A percentile compares a stretch with the other conserved stretches of the same genome.
Evolutionary conservation across 2,888 invertebrate species (phyloP).

Genomic region (Cantharis rustica): DNA sequence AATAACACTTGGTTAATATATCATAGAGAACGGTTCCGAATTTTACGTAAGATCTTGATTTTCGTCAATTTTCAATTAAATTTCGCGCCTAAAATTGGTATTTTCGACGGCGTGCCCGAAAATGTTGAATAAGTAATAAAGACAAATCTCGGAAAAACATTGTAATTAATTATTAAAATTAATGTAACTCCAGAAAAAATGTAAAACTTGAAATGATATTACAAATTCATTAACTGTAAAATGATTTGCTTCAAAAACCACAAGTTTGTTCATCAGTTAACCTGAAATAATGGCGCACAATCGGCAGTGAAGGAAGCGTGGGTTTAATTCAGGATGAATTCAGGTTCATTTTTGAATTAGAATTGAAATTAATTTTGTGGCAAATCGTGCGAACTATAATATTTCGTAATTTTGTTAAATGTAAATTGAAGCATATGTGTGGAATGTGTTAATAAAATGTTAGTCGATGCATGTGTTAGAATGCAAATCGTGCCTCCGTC

Average conservation of each 20-base stretch:
- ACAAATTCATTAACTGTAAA: conserved; percentile 15
- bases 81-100: not conserved
- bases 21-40: not conserved
- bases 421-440: conserved; percentile 23
- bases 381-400: conserved; percentile 6
- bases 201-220: conserved; percentile 12
- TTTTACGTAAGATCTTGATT: not conserved
- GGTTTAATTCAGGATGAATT: not conserved
- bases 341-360: not conserved
- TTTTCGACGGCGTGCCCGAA: not conserved
- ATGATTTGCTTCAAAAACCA: conserved; percentile 9
- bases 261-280: not conserved
- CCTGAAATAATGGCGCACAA: not conserved
- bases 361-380: not conserved
- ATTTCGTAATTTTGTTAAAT: conserved; percentile 20
- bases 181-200: conserved; percentile 14
- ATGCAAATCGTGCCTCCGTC: conserved; percentile 20
- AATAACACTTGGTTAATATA: not conserved
- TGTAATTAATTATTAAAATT: conserved; percentile 8
- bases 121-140: not conserved
- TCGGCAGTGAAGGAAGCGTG: not conserved
- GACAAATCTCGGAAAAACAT: not conserved
- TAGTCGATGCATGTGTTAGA: conserved; percentile 24
- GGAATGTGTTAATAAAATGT: conserved; percentile 23
- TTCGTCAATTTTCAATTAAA: not conserved